A percentile compares a stretch with the other conserved stretches of the same genome.
Evolutionary conservation across 2,888 invertebrate genomes (phyloP).

Genomic region (Hirtodrosophila confusa): DNA sequence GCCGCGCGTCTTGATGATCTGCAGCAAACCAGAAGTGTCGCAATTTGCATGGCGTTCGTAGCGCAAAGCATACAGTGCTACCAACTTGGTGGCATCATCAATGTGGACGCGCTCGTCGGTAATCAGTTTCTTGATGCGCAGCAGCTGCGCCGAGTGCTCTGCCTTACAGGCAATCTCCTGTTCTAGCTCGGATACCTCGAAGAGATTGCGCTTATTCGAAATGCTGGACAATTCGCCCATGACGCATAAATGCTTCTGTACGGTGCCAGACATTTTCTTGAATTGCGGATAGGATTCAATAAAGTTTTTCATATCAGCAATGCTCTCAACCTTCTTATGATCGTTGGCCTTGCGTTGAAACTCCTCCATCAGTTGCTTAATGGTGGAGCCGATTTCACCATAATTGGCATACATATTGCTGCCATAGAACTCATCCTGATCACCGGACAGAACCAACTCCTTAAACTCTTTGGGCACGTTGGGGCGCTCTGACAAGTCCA

Average conservation of each 20-base stretch:
- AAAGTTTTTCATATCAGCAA: conserved; percentile 99
- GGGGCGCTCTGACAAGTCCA: conserved; percentile 93
- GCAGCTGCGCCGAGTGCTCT: conserved; percentile 91
- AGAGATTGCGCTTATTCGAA: conserved; percentile 90
- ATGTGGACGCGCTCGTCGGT: conserved; percentile 89
- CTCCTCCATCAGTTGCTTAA: conserved; percentile 98
- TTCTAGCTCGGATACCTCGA: conserved; percentile 96
- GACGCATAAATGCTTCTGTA: conserved; percentile 98
- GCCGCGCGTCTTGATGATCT: conserved; percentile 89
- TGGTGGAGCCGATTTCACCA: conserved; percentile 99
- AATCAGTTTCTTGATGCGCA: conserved; percentile 92
- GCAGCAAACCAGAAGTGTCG: conserved; percentile 90
- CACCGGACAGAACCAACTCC: conserved; percentile 96
- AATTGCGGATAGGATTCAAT: conserved; percentile 99
- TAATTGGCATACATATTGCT: conserved; percentile 98
- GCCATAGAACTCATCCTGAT: conserved; percentile 98
- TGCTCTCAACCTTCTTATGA: conserved; percentile 91
- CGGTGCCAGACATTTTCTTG: conserved; percentile 97
- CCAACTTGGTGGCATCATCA: conserved; percentile 93
- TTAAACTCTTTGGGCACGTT: conserved; percentile 94
- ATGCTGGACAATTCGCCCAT: conserved; percentile 96
- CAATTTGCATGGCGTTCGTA: conserved; percentile 96
- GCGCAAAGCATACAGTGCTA: conserved; percentile 95
- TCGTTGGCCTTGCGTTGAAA: conserved; percentile 96
- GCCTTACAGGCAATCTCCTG: conserved; percentile 96